phyloP scores from a whole-genome alignment of 1,140 invertebrate species.

The Papilio glaucus region DNA sequence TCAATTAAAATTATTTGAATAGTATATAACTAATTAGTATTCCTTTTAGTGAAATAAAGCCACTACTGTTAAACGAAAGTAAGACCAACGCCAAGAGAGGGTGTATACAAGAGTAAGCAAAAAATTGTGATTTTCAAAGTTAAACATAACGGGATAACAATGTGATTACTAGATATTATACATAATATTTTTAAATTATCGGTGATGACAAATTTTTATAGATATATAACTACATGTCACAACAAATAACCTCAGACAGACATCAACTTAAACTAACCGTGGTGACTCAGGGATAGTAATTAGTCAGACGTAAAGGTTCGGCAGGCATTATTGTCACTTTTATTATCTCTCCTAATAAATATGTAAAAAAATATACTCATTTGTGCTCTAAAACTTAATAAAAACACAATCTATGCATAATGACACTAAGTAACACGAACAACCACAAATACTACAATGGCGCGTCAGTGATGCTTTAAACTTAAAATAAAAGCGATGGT shows the following conservation, averaged over 20 bases:
- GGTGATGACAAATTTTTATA: slow-evolving; percentile 66
- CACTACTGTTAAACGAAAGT: slow-evolving; percentile 60
- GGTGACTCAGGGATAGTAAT: slow-evolving; percentile 73
- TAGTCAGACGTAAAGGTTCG: slow-evolving; percentile 78
- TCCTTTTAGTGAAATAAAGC: slow-evolving; percentile 13
- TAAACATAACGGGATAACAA: background rate
- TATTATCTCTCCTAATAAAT: slow-evolving; percentile 71
- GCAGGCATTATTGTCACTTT: slow-evolving; percentile 81
- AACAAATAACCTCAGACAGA: slow-evolving; percentile 80
- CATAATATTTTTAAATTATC: slow-evolving; percentile 50
- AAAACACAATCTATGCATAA: slow-evolving; percentile 73
- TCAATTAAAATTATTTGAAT: background rate
- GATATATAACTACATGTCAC: slow-evolving; percentile 77
- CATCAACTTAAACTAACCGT: slow-evolving; percentile 78
- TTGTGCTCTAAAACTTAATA: slow-evolving; percentile 67
- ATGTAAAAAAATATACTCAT: slow-evolving; percentile 79
- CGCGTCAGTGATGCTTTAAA: slow-evolving; percentile 62
- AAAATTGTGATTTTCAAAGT: slow-evolving; percentile 27
- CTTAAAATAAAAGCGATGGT: slow-evolving; percentile 56
- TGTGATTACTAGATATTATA: slow-evolving; percentile 14
- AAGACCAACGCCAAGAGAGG: slow-evolving; percentile 70
- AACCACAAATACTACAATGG: slow-evolving; percentile 70
- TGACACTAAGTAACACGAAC: slow-evolving; percentile 71
- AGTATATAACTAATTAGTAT: background rate
- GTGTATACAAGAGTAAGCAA: slow-evolving; percentile 44